Percentiles rank a stretch among this genome's conserved stretches.
These are phyloP conservation scores for Bombus confusus DNA, from an alignment of 1,140 invertebrate genomes.

Conservation along the genomic window DNA sequence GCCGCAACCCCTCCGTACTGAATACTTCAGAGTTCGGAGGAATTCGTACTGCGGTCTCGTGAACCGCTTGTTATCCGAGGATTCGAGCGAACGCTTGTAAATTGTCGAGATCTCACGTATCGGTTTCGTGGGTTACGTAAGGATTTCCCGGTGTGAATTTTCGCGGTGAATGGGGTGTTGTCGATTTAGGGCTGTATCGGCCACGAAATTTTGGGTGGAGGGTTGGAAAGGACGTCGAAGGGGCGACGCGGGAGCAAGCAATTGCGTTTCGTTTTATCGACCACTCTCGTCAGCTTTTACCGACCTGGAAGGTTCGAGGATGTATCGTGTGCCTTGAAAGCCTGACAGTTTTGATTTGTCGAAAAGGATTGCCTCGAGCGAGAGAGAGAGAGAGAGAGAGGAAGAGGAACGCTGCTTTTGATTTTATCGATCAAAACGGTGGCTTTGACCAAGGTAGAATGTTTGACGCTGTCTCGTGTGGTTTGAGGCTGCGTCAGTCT, in stretches of 20 bases:
- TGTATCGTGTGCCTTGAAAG: not conserved
- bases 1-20: not conserved
- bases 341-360: not conserved
- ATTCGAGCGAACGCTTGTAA: not conserved
- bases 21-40: not conserved
- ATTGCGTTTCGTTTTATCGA: not conserved
- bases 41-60: slow-evolving; percentile 22
- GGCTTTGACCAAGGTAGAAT: not conserved
- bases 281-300: not conserved
- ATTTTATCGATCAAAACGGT: not conserved
- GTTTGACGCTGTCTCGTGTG: not conserved
- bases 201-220: not conserved
- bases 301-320: not conserved
- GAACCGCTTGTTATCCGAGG: slow-evolving; percentile 11
- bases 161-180: not conserved
- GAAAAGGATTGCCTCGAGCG: not conserved
- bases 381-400: not conserved
- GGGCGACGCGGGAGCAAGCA: too few species aligned
- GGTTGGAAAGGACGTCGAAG: too few species aligned
- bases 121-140: slow-evolving; percentile 4
- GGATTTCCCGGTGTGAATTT: slow-evolving; percentile 1
- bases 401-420: not conserved
- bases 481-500: too few species aligned
- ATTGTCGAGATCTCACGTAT: slow-evolving; percentile 16
- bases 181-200: not conserved